A percentile compares a stretch with the other conserved stretches of the same genome.
Evolutionary conservation across 2,797 vertebrate species (phyloP).

Genomic region (Squalus acanthias): DNA sequence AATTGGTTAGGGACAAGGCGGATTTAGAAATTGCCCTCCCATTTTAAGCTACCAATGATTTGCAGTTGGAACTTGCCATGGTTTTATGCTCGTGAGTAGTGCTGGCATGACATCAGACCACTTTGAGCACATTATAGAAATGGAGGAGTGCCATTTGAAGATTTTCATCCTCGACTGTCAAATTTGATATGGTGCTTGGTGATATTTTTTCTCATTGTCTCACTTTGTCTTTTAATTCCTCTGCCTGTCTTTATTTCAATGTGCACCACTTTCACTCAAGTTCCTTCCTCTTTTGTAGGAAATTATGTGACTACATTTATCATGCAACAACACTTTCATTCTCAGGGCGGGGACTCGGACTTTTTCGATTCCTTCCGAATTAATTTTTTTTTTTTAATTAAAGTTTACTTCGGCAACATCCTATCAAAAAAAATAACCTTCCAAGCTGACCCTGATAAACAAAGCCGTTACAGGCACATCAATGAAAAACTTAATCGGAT

Average conservation of each 20-base stretch:
- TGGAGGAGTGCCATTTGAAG: not conserved
- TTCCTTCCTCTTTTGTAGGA: conserved; percentile 28
- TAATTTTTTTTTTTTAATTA: not conserved
- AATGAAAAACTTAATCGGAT: not conserved
- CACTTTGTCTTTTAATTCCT: conserved; percentile 26
- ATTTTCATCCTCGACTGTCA: conserved; percentile 6
- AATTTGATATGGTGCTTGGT: conserved; percentile 18
- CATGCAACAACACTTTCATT: not conserved
- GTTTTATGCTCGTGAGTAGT: not conserved
- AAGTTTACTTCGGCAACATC: not conserved
- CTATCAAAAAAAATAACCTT: not conserved
- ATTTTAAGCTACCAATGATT: not conserved
- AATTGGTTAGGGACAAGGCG: not conserved
- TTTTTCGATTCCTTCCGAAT: not conserved
- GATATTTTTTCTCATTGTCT: not conserved
- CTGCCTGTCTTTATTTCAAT: conserved; percentile 10
- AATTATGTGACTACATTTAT: not conserved
- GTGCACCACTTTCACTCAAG: not conserved
- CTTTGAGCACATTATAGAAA: not conserved
- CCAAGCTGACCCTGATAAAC: not conserved
- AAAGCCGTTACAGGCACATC: not conserved
- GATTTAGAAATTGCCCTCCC: conserved; percentile 6
- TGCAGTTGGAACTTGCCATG: not conserved
- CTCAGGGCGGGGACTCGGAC: not conserved
- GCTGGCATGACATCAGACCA: not conserved